These are phyloP conservation scores for Myiopsitta monachus DNA, from an alignment of 2,113 vertebrate species.

Conservation along the genomic window DNA sequence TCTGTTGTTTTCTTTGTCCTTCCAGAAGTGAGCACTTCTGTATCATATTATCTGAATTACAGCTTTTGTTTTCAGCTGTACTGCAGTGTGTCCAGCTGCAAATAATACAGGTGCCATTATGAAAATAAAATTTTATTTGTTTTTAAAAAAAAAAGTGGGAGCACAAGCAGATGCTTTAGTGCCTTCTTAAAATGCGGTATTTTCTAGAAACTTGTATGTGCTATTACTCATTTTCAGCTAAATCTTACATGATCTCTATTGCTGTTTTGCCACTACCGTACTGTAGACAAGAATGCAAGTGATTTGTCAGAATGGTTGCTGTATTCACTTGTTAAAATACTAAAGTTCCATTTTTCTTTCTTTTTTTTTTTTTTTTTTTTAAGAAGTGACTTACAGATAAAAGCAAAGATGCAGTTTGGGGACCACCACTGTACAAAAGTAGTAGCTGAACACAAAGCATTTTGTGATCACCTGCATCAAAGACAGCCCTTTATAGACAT, in stretches of 20 bases:
- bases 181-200: slow-evolving; percentile 77
- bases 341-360: slow-evolving; percentile 17
- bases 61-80: slow-evolving; percentile 62
- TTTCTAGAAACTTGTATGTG: slow-evolving; percentile 70
- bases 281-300: slow-evolving; percentile 54
- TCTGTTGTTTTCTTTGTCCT: slow-evolving; percentile 9
- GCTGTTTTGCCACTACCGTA: slow-evolving; percentile 36
- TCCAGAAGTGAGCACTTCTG: slow-evolving; percentile 59
- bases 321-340: slow-evolving; percentile 34
- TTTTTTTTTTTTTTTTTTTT: neutral
- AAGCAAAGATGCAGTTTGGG: slow-evolving; percentile 57
- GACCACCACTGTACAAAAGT: slow-evolving; percentile 66
- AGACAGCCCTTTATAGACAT: slow-evolving; percentile 31
- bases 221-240: slow-evolving; percentile 46
- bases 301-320: slow-evolving; percentile 17
- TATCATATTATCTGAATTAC: slow-evolving; percentile 49
- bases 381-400: slow-evolving; percentile 26
- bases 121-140: slow-evolving; percentile 14
- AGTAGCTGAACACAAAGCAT: slow-evolving; percentile 47
- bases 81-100: slow-evolving; percentile 66
- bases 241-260: slow-evolving; percentile 28
- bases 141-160: slow-evolving; percentile 49
- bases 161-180: slow-evolving; percentile 83
- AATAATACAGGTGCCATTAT: slow-evolving; percentile 67
- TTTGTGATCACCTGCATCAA: slow-evolving; percentile 47